Evolutionary conservation across 2,888 invertebrate genomes (phyloP).

Genomic region (Schrankia costaestrigalis): DNA sequence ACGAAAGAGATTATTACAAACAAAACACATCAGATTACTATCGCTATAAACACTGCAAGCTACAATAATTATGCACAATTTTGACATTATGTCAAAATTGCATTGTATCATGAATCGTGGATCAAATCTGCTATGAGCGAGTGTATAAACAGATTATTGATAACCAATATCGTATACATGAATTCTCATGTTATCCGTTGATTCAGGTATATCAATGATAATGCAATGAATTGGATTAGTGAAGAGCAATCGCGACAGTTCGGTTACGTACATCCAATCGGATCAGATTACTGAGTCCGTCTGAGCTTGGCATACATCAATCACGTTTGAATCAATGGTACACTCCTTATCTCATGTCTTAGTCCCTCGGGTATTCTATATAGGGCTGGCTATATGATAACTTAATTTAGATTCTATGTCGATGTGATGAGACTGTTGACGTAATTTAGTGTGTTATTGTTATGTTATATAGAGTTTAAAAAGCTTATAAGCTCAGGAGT

Average conservation of each 20-base stretch:
- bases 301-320: conserved; percentile 49
- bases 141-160: conserved; percentile 2
- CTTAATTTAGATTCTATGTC: too few relatives aligned
- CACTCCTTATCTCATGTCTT: conserved; percentile 41
- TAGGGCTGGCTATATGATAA: conserved; percentile 5
- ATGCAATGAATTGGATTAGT: conserved; percentile 43
- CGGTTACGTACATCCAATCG: conserved; percentile 37
- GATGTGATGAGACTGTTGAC: too few relatives aligned
- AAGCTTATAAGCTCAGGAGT: too few relatives aligned
- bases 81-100: too few relatives aligned
- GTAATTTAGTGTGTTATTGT: too few relatives aligned
- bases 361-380: conserved; percentile 12
- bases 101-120: neutral
- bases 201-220: conserved; percentile 24
- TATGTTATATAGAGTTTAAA: too few relatives aligned
- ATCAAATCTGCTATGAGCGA: neutral
- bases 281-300: conserved; percentile 46
- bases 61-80: too few relatives aligned
- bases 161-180: conserved; percentile 4
- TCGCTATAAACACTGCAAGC: too few relatives aligned
- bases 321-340: conserved; percentile 52
- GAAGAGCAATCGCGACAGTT: conserved; percentile 24
- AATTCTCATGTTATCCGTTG: conserved; percentile 11
- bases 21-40: too few relatives aligned
- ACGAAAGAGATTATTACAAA: too few relatives aligned